Conservation (phyloP, 2,888 invertebrate genomes). For the Polydrusus pterygomalis region DNA sequence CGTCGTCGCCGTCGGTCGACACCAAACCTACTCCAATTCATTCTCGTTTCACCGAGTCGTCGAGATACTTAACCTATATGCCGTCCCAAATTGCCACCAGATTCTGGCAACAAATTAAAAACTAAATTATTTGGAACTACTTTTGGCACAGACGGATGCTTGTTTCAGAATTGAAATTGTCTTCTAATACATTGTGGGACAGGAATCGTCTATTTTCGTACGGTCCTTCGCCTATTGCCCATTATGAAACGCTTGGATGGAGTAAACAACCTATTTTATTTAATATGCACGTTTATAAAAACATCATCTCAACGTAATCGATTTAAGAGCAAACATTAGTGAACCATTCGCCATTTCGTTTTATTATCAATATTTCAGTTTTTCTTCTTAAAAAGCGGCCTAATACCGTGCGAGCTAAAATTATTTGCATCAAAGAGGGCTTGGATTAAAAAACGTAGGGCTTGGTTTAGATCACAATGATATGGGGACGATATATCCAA, state of each 20-base stretch:
- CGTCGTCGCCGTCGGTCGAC: background rate
- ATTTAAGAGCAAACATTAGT: no score
- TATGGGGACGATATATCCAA: no score
- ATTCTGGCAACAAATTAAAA: conserved; percentile 40
- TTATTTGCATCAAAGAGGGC: no score
- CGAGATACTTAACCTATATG: conserved; percentile 34
- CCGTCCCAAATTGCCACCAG: conserved; percentile 25
- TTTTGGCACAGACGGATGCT: conserved; percentile 27
- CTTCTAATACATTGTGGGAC: conserved; percentile 17
- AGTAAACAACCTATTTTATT: conserved; percentile 12
- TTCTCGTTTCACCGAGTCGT: conserved; percentile 8
- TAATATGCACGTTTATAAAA: no score
- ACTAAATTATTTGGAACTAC: conserved; percentile 39
- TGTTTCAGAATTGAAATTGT: conserved; percentile 31
- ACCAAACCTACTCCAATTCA: conserved; percentile 19
- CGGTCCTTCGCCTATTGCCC: conserved; percentile 36
- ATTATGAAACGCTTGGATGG: conserved; percentile 25
- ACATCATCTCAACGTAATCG: no score
- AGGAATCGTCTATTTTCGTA: conserved; percentile 18
- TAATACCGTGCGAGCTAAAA: no score
- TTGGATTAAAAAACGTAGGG: no score
- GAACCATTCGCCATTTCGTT: no score
- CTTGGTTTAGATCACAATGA: no score
- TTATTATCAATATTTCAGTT: no score
- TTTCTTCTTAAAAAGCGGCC: no score